These are phyloP conservation scores for Heloderma charlesbogerti DNA, from an alignment of 2,113 vertebrate species.

Conservation along the genomic window DNA sequence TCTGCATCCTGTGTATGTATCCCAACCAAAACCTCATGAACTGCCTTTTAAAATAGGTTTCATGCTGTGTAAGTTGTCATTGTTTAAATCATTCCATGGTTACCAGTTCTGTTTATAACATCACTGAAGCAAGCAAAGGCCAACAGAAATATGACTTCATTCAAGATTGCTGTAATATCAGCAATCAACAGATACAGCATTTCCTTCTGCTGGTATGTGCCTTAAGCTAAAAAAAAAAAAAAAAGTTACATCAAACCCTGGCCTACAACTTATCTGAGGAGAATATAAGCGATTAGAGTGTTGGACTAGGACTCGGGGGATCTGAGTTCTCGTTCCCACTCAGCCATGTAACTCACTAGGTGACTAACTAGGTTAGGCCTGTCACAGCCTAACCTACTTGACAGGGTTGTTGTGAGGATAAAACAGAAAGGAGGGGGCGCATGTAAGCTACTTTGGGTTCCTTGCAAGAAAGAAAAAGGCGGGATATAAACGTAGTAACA, in stretches of 20 bases:
- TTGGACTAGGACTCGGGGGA: too few species aligned
- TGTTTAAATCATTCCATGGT: background rate
- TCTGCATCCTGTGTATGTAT: background rate
- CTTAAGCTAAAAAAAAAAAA: background rate
- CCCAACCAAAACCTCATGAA: background rate
- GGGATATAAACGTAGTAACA: too few species aligned
- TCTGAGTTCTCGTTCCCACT: too few species aligned
- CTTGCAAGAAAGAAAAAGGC: too few species aligned
- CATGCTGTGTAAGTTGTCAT: too few species aligned
- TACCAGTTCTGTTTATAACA: background rate
- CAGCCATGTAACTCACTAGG: too few species aligned
- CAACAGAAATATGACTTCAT: background rate
- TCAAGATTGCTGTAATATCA: background rate
- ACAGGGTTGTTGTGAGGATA: too few species aligned
- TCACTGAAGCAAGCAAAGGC: background rate
- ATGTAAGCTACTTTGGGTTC: too few species aligned
- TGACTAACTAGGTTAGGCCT: too few species aligned
- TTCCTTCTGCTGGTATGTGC: background rate
- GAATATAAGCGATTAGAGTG: too few species aligned
- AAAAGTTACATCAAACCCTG: background rate
- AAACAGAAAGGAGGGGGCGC: too few species aligned
- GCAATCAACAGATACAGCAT: background rate
- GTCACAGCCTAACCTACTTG: too few species aligned
- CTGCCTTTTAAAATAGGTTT: background rate
- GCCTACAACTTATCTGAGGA: background rate